These are phyloP conservation scores for Trididemnum clinides DNA, from an alignment of 23 tunicate species.

Conservation along the genomic window DNA sequence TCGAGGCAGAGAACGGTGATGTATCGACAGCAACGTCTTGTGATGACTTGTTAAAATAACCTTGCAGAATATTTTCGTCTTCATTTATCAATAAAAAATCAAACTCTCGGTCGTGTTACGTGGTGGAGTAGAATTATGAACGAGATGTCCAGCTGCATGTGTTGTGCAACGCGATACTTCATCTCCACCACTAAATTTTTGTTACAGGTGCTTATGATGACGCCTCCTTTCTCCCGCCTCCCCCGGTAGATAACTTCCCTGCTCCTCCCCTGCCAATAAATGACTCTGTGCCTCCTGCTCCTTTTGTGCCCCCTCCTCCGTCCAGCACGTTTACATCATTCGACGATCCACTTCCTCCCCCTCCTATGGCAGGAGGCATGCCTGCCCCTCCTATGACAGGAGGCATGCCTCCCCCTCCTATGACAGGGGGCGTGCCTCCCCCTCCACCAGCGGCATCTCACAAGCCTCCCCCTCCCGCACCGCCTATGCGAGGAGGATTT, in stretches of 20 bases:
- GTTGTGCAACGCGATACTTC: too few species aligned
- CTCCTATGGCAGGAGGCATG: neutral
- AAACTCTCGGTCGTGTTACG: too few species aligned
- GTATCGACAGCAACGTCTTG: too few species aligned
- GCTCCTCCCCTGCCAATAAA: neutral
- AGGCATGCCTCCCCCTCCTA: neutral
- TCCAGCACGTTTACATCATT: slow-evolving; percentile 7
- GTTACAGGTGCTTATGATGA: neutral
- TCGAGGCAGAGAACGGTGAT: too few species aligned
- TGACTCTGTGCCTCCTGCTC: neutral
- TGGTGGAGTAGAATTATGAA: too few species aligned
- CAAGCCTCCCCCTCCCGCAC: slow-evolving; percentile 11
- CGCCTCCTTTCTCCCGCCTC: slow-evolving; percentile 2
- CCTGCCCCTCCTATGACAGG: neutral
- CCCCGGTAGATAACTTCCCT: neutral
- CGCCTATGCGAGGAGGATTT: neutral
- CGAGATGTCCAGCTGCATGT: too few species aligned
- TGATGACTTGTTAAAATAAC: too few species aligned
- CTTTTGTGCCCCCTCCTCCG: neutral
- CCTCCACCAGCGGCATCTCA: neutral
- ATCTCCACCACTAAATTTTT: too few species aligned
- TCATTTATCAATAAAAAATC: too few species aligned
- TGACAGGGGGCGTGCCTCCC: neutral
- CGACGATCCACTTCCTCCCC: slow-evolving; percentile 28
- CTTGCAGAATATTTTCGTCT: too few species aligned